Conservation (phyloP, 2,888 invertebrate species). For the Caenorhabditis doughertyi region DNA sequence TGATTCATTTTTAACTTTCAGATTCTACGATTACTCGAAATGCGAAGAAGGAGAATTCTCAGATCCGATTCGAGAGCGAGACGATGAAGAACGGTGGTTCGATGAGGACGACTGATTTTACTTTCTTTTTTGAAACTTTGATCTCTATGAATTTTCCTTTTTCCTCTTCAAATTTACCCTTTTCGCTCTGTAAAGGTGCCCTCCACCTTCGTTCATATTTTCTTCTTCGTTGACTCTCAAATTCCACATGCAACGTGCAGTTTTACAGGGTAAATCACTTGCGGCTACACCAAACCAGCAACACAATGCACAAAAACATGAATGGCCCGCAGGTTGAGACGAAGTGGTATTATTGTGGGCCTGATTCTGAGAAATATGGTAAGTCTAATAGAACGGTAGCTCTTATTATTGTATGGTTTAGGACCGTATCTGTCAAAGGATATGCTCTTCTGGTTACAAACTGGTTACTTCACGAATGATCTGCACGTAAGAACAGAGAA, state of each 20-base stretch:
- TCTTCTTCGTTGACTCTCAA: neutral
- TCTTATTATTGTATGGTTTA: too few species aligned
- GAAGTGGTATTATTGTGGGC: slow-evolving; percentile 69
- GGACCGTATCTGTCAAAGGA: slow-evolving; percentile 91
- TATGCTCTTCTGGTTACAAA: slow-evolving; percentile 92
- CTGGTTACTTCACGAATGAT: slow-evolving; percentile 89
- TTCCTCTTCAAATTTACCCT: neutral
- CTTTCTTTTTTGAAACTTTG: neutral
- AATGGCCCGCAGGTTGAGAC: slow-evolving; percentile 46
- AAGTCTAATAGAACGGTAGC: too few species aligned
- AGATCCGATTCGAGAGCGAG: slow-evolving; percentile 73
- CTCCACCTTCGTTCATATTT: neutral
- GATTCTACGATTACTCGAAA: slow-evolving; percentile 76
- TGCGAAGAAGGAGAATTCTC: slow-evolving; percentile 47
- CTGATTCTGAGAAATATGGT: slow-evolving; percentile 66
- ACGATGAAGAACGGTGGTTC: slow-evolving; percentile 79
- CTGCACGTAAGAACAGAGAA: slow-evolving; percentile 92
- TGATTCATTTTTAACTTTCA: slow-evolving; percentile 24
- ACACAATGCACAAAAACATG: slow-evolving; percentile 33
- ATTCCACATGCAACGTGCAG: neutral
- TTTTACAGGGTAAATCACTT: slow-evolving; percentile 20
- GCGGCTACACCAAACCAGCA: neutral
- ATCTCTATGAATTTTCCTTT: neutral
- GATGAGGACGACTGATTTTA: slow-evolving; percentile 73
- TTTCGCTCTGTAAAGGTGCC: neutral